phyloP scores from a whole-genome alignment of 2,113 vertebrate genomes.

The Thermophis baileyi region DNA sequence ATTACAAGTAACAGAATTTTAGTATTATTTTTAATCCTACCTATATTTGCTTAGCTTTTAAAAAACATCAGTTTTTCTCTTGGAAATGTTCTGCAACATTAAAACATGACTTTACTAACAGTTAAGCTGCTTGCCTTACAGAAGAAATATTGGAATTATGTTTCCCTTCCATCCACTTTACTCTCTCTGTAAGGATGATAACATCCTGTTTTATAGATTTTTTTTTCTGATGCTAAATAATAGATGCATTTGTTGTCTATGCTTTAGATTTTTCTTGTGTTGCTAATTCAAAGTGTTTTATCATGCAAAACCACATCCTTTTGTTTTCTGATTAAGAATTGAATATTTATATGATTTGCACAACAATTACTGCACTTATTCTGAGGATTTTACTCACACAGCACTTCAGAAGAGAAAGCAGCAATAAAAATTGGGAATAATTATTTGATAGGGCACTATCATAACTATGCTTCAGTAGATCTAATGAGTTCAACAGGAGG shows the following conservation, averaged over 20 bases:
- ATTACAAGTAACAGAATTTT: neutral
- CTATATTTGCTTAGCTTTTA: neutral
- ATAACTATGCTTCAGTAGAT: neutral
- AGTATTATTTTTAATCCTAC: neutral
- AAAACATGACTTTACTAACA: neutral
- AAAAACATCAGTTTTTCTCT: neutral
- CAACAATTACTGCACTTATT: neutral
- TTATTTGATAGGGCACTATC: neutral
- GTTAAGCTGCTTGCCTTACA: neutral
- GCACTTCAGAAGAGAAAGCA: neutral
- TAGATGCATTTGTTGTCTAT: neutral
- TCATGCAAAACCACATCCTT: constrained; percentile 4
- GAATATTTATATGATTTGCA: neutral
- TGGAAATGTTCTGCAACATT: neutral
- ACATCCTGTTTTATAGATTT: neutral
- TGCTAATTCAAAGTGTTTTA: neutral
- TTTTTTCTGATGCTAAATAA: neutral
- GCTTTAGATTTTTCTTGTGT: neutral
- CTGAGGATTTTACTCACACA: neutral
- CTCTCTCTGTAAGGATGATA: neutral
- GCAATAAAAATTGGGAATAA: neutral
- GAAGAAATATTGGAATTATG: neutral
- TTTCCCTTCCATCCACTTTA: neutral
- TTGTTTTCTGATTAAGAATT: neutral
- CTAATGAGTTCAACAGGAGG: neutral